Conservation (phyloP, 2,113 vertebrate genomes). For the Channa maculata region DNA sequence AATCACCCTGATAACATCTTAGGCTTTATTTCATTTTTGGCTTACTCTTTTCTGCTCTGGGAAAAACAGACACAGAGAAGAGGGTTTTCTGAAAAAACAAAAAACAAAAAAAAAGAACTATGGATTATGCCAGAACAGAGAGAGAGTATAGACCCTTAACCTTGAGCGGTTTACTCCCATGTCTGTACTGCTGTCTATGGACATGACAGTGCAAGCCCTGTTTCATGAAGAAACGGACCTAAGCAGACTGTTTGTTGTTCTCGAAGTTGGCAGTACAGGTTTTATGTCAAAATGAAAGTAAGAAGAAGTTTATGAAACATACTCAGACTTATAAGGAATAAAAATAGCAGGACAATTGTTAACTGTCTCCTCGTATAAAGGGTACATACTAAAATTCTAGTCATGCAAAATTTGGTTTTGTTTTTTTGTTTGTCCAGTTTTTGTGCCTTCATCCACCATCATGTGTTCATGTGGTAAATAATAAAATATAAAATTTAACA, state of each 20-base stretch:
- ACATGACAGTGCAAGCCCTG: conserved; percentile 72
- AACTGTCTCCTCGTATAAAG: conserved; percentile 12
- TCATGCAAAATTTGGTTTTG: background rate
- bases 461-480: conserved; percentile 2
- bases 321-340: conserved; percentile 7
- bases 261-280: background rate
- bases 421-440: conserved; percentile 3
- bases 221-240: conserved; percentile 35
- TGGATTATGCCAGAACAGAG: conserved; percentile 55
- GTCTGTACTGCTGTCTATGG: conserved; percentile 68
- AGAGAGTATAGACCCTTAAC: conserved; percentile 60
- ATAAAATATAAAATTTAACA: background rate
- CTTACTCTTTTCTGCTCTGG: conserved; percentile 64
- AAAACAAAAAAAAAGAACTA: conserved; percentile 22
- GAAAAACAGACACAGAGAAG: conserved; percentile 66
- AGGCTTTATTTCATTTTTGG: conserved; percentile 82
- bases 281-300: conserved; percentile 22
- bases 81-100: conserved; percentile 56
- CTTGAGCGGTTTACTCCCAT: conserved; percentile 63
- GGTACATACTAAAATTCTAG: background rate
- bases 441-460: background rate
- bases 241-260: conserved; percentile 36
- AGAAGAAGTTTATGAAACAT: conserved; percentile 16
- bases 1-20: conserved; percentile 83
- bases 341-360: conserved; percentile 20